A percentile compares a stretch with the other conserved stretches of the same genome.
These are phyloP conservation scores for Labeo catla DNA, from an alignment of 2,113 vertebrate genomes.

Conservation along the genomic window DNA sequence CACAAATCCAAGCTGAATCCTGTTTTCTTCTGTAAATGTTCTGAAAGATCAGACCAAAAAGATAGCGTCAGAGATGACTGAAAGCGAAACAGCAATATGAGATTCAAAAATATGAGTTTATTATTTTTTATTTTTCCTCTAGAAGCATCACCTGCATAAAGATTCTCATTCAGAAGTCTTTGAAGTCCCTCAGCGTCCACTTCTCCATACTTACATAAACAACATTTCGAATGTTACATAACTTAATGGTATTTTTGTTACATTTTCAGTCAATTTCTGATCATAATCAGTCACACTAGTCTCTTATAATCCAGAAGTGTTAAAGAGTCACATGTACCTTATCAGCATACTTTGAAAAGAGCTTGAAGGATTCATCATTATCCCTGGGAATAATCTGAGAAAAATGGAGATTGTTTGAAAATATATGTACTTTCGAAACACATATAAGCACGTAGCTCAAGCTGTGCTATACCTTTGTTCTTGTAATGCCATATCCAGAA, in stretches of 20 bases:
- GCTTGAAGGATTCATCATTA: constrained; percentile 5
- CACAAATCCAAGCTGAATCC: constrained; percentile 76
- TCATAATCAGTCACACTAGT: neutral
- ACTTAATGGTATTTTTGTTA: neutral
- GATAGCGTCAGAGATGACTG: neutral
- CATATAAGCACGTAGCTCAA: neutral
- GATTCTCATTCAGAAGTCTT: constrained; percentile 66
- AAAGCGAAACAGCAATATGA: neutral
- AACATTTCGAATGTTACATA: neutral
- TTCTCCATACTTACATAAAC: constrained; percentile 65
- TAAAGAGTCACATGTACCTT: neutral
- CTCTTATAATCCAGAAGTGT: neutral
- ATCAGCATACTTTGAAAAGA: constrained; percentile 69
- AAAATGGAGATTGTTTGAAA: neutral
- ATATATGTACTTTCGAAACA: neutral
- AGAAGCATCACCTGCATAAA: constrained; percentile 60
- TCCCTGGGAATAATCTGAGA: constrained; percentile 41
- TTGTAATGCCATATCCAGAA: constrained; percentile 42
- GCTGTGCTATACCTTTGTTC: constrained; percentile 11
- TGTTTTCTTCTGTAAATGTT: constrained; percentile 54
- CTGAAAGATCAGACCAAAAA: constrained; percentile 52
- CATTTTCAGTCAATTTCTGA: neutral
- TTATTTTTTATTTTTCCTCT: neutral
- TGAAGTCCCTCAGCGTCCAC: constrained; percentile 72
- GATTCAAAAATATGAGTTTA: too few species aligned